Evolutionary conservation across 2,113 vertebrate species (phyloP), one percentile per base, ranked within the genome.

Genomic region (Corydoras maculifer): DNA sequence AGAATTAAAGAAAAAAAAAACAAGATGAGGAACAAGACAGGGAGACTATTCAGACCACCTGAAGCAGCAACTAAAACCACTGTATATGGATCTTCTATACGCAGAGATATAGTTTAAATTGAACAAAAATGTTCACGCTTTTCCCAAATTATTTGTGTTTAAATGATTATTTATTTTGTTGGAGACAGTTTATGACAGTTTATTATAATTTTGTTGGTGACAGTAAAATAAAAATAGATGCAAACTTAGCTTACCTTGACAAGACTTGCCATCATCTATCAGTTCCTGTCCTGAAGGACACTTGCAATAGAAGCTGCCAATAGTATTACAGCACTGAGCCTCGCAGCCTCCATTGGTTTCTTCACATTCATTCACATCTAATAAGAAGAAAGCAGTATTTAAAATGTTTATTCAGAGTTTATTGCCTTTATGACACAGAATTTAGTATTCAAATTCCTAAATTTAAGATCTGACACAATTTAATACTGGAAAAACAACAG

Each of bases 271-370:
- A 0, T 92, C 89, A 0, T 77, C 86, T 32, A 72, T 86, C 60
- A 92, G 87, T 74, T 85, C 76, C 64, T 60, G 83, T 12, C 93
- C 89, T 0, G 76, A 48, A 0, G 84, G 84, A 53, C 91, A 91
- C 71, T 79, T 82, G 86, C 93, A 92, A 84, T 87, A 90, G 87
- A 92, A 94, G 66, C 92, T 94, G 30, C 93, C 91, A 2, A 91
- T 84, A 12, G 91, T 91, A 84, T 92, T 94, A 75, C 83, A 85
- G 84, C 93, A 91, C 4, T 67, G 73, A 50, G 83, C 87, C 68
- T 91, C 87, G 3, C 90, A 92, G 63, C 90, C 90, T 0, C 91
- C 89, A 0, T 88, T 91, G 61, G 85, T 84, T 1, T 73, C 77
- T 69, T 88, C 84, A 4, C 92, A 91, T 76, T 91, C 90, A 0